A percentile compares a stretch with the other conserved stretches of the same genome.
phyloP scores from a whole-genome alignment of 1,140 invertebrate genomes.

The Pygmarrhopalites habei region DNA sequence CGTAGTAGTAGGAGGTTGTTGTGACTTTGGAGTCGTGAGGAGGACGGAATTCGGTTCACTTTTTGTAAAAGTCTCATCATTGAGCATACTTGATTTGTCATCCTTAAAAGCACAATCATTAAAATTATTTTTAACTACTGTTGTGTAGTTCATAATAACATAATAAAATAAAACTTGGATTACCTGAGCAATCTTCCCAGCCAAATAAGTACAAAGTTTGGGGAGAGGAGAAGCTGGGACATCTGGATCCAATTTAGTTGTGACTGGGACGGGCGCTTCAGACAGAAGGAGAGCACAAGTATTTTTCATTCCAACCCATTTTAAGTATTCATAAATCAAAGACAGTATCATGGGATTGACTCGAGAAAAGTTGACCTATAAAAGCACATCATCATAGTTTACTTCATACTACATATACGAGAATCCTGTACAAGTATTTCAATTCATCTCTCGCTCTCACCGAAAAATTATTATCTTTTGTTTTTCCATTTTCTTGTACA shows the following conservation, averaged over 20 bases:
- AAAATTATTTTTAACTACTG: too few species aligned
- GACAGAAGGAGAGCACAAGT: constrained; percentile 12
- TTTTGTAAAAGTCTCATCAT: too few species aligned
- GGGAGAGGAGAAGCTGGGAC: neutral
- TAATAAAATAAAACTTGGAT: too few species aligned
- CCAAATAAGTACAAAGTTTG: neutral
- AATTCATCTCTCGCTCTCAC: too few species aligned
- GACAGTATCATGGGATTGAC: constrained; percentile 7
- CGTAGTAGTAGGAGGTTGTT: too few species aligned
- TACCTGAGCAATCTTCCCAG: too few species aligned
- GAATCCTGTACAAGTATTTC: too few species aligned
- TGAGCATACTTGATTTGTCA: too few species aligned
- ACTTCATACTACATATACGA: neutral
- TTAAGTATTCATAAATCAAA: constrained; percentile 23
- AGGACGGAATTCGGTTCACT: too few species aligned
- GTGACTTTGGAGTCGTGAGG: too few species aligned
- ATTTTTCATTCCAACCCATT: constrained; percentile 31
- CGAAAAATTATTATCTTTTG: constrained; percentile 3
- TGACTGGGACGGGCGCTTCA: constrained; percentile 15
- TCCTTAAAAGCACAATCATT: too few species aligned
- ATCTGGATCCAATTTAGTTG: neutral
- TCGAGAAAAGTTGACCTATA: constrained; percentile 13
- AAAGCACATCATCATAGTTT: neutral
- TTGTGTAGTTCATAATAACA: too few species aligned
- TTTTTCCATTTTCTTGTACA: constrained; percentile 20